Evolutionary conservation across 2,797 vertebrate genomes (phyloP).

Genomic region (Anabacerthia variegaticeps): DNA sequence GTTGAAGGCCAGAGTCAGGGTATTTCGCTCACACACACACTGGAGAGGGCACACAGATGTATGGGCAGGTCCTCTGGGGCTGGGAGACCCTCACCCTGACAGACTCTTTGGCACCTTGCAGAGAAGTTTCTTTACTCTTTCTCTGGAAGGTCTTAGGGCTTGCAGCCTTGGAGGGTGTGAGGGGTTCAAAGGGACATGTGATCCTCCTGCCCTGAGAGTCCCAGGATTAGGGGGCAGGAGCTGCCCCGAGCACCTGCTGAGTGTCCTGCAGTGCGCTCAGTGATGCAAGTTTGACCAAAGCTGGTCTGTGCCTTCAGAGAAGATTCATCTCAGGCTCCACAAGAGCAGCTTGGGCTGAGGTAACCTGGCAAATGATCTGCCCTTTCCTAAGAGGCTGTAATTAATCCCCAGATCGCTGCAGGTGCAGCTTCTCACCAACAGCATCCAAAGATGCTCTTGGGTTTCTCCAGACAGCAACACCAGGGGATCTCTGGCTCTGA

Average conservation of each 20-base stretch:
- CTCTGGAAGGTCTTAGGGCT: not conserved
- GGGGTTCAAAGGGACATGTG: not conserved
- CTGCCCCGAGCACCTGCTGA: not conserved
- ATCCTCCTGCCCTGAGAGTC: not conserved
- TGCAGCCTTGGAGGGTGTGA: not conserved
- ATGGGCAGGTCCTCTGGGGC: accelerated
- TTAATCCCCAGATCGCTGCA: not conserved
- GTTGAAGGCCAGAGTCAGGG: not conserved
- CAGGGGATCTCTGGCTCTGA: not conserved
- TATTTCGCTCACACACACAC: not conserved
- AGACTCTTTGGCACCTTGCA: not conserved
- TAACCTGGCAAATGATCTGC: not conserved
- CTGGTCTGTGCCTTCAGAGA: not conserved
- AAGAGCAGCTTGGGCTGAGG: not conserved
- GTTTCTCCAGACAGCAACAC: not conserved
- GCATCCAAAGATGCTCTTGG: not conserved
- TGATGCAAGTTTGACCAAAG: not conserved
- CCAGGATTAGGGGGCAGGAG: not conserved
- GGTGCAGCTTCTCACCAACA: not conserved
- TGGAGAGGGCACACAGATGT: not conserved
- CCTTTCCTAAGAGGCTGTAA: not conserved
- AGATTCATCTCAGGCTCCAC: not conserved
- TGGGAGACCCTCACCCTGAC: not conserved
- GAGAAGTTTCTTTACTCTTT: not conserved
- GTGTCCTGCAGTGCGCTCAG: not conserved